Evolutionary conservation across 2,888 invertebrate species (phyloP).

Genomic region (Torymus auratus): DNA sequence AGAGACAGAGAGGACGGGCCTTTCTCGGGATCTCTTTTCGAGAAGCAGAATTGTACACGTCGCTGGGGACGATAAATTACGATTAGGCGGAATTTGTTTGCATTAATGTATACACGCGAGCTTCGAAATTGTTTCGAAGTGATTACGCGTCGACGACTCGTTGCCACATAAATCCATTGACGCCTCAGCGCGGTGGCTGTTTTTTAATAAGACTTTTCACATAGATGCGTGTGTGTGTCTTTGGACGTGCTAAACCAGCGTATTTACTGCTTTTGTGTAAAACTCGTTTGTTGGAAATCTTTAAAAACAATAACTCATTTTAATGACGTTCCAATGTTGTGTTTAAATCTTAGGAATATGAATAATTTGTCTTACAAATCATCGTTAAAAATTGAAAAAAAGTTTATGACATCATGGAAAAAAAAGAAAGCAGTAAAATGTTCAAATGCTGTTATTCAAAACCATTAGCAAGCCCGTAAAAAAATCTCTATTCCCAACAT

Average conservation of each 20-base stretch:
- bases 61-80: slow-evolving; percentile 44
- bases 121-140: slow-evolving; percentile 29
- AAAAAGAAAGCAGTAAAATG: too few relatives aligned
- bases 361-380: slow-evolving; percentile 1
- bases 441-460: too few relatives aligned
- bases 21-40: slow-evolving; percentile 6
- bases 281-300: background rate
- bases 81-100: slow-evolving; percentile 46
- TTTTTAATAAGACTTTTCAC: background rate
- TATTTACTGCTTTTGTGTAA: background rate
- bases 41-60: slow-evolving; percentile 22
- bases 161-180: slow-evolving; percentile 15
- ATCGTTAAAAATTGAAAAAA: background rate
- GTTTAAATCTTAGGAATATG: background rate
- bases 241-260: too few relatives aligned
- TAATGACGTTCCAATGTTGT: background rate
- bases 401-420: background rate
- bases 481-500: too few relatives aligned
- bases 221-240: too few relatives aligned
- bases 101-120: slow-evolving; percentile 18
- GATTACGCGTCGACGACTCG: slow-evolving; percentile 23
- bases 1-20: background rate
- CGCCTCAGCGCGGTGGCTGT: background rate
- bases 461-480: too few relatives aligned
- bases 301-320: background rate